Base-by-base conservation (phyloP, 2,797 vertebrate species). In the Lutjanus argentimaculatus region DNA sequence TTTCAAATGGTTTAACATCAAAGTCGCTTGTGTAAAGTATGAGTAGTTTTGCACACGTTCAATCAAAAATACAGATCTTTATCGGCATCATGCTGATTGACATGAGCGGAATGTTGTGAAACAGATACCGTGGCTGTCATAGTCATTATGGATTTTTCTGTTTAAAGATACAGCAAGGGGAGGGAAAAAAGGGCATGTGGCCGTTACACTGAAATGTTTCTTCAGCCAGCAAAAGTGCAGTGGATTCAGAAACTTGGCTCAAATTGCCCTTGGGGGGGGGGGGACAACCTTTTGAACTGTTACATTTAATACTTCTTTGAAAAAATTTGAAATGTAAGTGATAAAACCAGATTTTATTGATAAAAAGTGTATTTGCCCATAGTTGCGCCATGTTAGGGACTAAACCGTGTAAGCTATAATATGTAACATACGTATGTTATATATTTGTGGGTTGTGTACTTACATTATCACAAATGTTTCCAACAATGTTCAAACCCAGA, bases 21-120 rank as follows among this genome's bases (percentile, higher is more conserved):
- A 94, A 95, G 94, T 87, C 68, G 71, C 83, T 30, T 36, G 80
- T 90, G 90, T 94, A 89, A 92, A 91, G 93, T 95, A 93, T 94
- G 92, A 95, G 90, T 90, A 88, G 92, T 94, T 95, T 95, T 95
- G 92, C 94, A 94, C 93, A 92, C 90, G 49, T 93, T 95, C 90
- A 94, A 95, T 95, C 93, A 95, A 95, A 95, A 96, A 95, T 92
- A 93, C 81, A 92, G 95, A 95, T 96, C 91, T 91, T 84, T 95
- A 95, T 96, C 95, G n/a, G 63, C 84, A 89, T 91, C 91, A 93
- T 67, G 87, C 90, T 93, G 93, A 96, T 94, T 93, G 95, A 95
- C 91, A 77, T 46, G 88, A 95, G 91, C 88, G 77, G 91, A 93
- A 82, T 95, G 94, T 94, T 96, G 94, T 95, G 95, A 95, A 95